phyloP scores from a whole-genome alignment of 2,797 vertebrate genomes.

The Eidolon dupreanum region DNA sequence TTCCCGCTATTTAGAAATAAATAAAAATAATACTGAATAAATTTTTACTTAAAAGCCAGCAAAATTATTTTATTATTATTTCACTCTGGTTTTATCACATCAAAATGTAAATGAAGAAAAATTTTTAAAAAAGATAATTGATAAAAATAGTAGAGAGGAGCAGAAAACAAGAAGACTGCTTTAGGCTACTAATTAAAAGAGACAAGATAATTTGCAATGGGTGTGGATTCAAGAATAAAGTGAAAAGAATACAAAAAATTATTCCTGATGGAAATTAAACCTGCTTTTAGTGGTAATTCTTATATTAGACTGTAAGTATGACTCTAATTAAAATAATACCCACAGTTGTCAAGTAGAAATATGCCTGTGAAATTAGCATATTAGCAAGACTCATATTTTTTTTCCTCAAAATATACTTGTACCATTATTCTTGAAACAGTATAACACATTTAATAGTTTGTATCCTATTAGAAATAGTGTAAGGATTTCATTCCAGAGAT shows the following conservation, averaged over 20 bases:
- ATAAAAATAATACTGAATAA: constrained; percentile 32
- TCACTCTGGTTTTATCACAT: constrained; percentile 41
- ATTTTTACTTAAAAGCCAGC: constrained; percentile 64
- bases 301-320: constrained; percentile 76
- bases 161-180: constrained; percentile 65
- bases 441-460: constrained; percentile 66
- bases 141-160: constrained; percentile 65
- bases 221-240: constrained; percentile 66
- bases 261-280: constrained; percentile 72
- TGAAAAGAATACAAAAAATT: constrained; percentile 73
- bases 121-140: constrained; percentile 68
- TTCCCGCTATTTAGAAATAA: neutral
- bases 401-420: constrained; percentile 54
- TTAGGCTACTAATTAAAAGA: constrained; percentile 73
- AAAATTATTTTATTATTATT: constrained; percentile 45
- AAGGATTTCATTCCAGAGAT: constrained; percentile 50
- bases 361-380: constrained; percentile 74
- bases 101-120: constrained; percentile 57
- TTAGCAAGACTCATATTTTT: constrained; percentile 73
- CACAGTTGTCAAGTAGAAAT: constrained; percentile 75
- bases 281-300: constrained; percentile 71
- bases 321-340: constrained; percentile 79
- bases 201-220: constrained; percentile 69
- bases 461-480: constrained; percentile 42
- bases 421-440: constrained; percentile 55